Evolutionary conservation across 2,888 invertebrate species (phyloP), one percentile per base, ranked within the genome.

Genomic region (Neria commutata): DNA sequence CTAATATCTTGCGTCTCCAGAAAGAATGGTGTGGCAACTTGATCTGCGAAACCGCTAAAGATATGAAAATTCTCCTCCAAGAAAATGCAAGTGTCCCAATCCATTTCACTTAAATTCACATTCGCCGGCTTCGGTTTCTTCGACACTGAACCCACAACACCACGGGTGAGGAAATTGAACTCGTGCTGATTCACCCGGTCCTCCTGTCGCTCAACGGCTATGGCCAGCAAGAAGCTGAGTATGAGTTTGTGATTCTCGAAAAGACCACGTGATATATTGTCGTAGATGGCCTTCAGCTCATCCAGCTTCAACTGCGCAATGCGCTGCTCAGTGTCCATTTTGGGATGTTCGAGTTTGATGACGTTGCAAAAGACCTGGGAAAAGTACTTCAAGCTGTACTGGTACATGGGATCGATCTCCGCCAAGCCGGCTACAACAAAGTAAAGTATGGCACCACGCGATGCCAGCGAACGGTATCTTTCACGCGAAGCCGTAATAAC

Each of bases 351-450:
- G 42, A 86, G 86, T 63, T 90, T 89, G 66, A 95, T 92, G 0
- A 94, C 94, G 66, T 85, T 85, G 71, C 90, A 91, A 73, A 95
- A 91, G 1, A 95, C 87, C 60, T 80, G 73, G 0, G 87, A 92
- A 76, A 95, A 96, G 83, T 95, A 95, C 71, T 92, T 94, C 34
- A 96, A 83, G 0, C 95, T 95, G 82, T 91, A 96, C 82, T 97
- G 96, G 81, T 97, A 97, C 96, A 96, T 96, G 0, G 95, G 93
- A 81, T 97, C 95, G 58, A 97, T 91, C 71, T 94, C 91, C 0
- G 93, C 90, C 17, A 97, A 83, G 75, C 91, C 90, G 0, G 94
- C 91, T 2, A 96, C 92, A 0, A 94, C 93, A 79, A 96, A 96
- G 81, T 94, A 97, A 3, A 97, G 83, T 17, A 94, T 90, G 0